Evolutionary conservation across 2,888 invertebrate species (phyloP), one percentile per base, ranked within the genome.

Genomic region (Thymelicus acteon): DNA sequence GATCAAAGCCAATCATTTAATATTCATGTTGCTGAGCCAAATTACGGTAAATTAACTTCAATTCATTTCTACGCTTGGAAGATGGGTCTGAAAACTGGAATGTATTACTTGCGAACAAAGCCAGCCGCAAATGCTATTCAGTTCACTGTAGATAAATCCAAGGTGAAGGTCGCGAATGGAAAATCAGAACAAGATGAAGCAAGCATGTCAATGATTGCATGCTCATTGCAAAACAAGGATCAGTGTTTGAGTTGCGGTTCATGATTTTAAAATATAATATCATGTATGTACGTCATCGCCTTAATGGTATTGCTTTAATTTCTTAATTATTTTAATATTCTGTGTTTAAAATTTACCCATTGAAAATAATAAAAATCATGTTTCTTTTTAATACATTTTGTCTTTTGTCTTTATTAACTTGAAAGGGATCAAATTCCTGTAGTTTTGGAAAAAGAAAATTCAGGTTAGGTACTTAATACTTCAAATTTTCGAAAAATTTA

Each of bases 31-130:
- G 99, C 98, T 6, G 97, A 98, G 84, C 98, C 99, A 6, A 98
- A 97, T 83, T 98, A 98, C 84, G 98, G 97, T 6, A 98, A 98
- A 86, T 93, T 99, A 68, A 98, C 98, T 2, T 99, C 99, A 2
- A 99, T 99, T 96, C 99, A 99, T 91, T 99, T 99, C 89, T 98
- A 98, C 87, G 98, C 98, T 0, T 99, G 99, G 99, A 97, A 97
- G 91, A 95, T 97, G 90, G 99, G 99, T 4, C 93, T 99, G 72
- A 99, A 99, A 93, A 99, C 99, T 1, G 99, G 99, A 65, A 99
- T 99, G 99, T 99, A 99, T 89, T 99, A 99, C 87, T 93, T 99
- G 75, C 95, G 99, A 64, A 99, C 99, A 0, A 99, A 98, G 85
- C 98, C 99, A 7, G 99, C 99, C 0, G 98, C 97, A 1, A 97